A percentile compares a stretch with the other conserved stretches of the same genome.
Conservation (phyloP, 92 coral and sea anemone species). For the Phenganax marumi region DNA sequence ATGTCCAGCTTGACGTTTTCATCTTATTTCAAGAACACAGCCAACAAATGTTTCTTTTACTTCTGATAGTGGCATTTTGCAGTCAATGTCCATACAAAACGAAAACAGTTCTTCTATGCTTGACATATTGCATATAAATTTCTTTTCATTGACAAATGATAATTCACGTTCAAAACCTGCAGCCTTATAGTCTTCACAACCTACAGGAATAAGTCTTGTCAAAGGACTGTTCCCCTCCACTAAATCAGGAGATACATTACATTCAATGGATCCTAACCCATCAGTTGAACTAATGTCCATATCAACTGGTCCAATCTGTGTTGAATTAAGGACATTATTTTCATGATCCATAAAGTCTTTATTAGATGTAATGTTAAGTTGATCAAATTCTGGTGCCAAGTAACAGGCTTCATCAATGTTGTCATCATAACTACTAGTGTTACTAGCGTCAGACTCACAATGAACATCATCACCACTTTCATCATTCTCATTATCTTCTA, state of each 20-base stretch:
- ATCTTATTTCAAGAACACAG: slow-evolving; percentile 43
- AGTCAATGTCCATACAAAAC: slow-evolving; percentile 43
- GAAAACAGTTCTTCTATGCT: slow-evolving; percentile 31
- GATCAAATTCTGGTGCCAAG: background rate
- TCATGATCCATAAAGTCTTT: slow-evolving; percentile 15
- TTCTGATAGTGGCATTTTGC: slow-evolving; percentile 46
- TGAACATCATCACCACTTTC: slow-evolving; percentile 18
- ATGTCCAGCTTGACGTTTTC: slow-evolving; percentile 33
- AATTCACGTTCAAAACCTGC: slow-evolving; percentile 26
- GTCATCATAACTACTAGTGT: background rate
- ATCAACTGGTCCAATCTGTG: no score
- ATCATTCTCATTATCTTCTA: background rate
- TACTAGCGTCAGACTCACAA: background rate
- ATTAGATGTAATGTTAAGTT: background rate
- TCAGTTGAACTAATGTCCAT: no score
- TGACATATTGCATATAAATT: slow-evolving; percentile 33
- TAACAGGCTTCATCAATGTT: background rate
- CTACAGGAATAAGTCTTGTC: background rate
- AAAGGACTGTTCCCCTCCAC: background rate
- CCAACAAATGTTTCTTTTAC: slow-evolving; percentile 43
- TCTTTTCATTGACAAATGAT: slow-evolving; percentile 42
- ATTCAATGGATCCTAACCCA: no score
- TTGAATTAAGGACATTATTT: background rate
- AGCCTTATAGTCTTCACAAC: background rate
- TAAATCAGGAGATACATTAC: background rate